Evolutionary conservation across 2,888 invertebrate species (phyloP), one percentile per base, ranked within the genome.

Genomic region (Belgica antarctica): DNA sequence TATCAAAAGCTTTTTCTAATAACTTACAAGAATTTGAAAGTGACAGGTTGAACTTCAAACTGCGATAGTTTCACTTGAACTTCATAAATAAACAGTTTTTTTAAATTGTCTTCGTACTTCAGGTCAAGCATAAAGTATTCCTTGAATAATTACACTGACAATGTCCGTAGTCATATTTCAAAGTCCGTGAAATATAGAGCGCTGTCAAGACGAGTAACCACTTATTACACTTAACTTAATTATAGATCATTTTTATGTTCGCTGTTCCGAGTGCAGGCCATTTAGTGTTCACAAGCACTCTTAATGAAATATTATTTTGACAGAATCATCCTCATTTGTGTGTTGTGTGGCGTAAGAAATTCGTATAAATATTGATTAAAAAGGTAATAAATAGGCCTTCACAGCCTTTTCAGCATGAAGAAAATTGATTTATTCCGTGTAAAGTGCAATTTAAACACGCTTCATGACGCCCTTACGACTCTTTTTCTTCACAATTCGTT

Each of bases 121-220:
- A n/a, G n/a, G n/a, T n/a, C n/a, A n/a, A n/a, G n/a, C n/a, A n/a
- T n/a, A n/a, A n/a, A n/a, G n/a, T n/a, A n/a, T n/a, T n/a, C n/a
- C n/a, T n/a, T n/a, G n/a, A n/a, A 88, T 76, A 88, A 88, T 82
- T 88, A 87, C 83, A 87, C 88, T 82, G 88, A 88, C 77, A 88
- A 89, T 81, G 88, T 89, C 80, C 89, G 87, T 75, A 73, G 73
- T 73, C 73, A 31, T 46, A 57, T 62, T 66, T 62, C 34, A 59
- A 17, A 19, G 52, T 31, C 52, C 22, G 25, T 65, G 28, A 65
- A 41, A 65, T 47, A 65, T 65, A 65, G 65, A 65, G 47, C 47
- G 47, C 25, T 62, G 46, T 15, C 65, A 12, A 15, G 25, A 36
- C 19, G 10, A 17, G 41, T 8, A 62, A 19, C 36, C 46, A 27